phyloP scores from a whole-genome alignment of 2,113 vertebrate species.

The Pelodiscus sinensis region DNA sequence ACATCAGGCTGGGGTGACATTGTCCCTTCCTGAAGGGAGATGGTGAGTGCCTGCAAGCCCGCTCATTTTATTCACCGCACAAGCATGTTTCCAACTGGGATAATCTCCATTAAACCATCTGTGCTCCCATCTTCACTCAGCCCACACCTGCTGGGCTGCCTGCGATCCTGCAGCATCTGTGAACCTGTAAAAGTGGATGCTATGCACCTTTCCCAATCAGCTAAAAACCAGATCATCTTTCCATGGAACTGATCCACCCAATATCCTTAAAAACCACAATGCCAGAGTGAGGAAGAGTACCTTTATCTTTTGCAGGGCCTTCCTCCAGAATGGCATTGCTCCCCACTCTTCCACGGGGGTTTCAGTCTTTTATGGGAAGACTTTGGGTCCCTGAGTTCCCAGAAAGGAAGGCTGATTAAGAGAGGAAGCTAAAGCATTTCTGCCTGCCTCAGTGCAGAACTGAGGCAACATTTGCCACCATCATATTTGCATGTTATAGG shows the following conservation, averaged over 20 bases:
- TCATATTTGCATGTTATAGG: conserved; percentile 23
- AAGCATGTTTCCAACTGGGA: conserved; percentile 80
- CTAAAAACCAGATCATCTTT: conserved; percentile 23
- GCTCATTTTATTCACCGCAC: conserved; percentile 75
- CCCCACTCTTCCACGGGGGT: neutral
- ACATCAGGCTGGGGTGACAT: conserved; percentile 54
- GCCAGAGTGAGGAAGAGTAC: conserved; percentile 26
- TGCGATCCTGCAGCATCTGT: conserved; percentile 55
- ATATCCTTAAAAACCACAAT: neutral
- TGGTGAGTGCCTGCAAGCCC: conserved; percentile 27
- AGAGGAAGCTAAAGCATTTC: conserved; percentile 3
- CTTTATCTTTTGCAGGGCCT: conserved; percentile 12
- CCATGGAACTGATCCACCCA: conserved; percentile 67
- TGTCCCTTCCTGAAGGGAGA: conserved; percentile 75
- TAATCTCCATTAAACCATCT: conserved; percentile 89
- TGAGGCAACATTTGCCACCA: neutral
- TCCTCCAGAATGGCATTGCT: neutral
- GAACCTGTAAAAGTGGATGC: conserved; percentile 44
- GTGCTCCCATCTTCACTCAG: conserved; percentile 51
- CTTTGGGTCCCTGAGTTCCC: neutral
- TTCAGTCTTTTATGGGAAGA: neutral
- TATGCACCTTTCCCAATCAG: neutral
- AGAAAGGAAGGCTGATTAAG: neutral
- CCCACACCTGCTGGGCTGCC: conserved; percentile 61
- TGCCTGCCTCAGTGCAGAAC: neutral